Evolutionary conservation across 1,140 invertebrate species (phyloP), one percentile per base, ranked within the genome.

Genomic region (Coenobita brevimanus): DNA sequence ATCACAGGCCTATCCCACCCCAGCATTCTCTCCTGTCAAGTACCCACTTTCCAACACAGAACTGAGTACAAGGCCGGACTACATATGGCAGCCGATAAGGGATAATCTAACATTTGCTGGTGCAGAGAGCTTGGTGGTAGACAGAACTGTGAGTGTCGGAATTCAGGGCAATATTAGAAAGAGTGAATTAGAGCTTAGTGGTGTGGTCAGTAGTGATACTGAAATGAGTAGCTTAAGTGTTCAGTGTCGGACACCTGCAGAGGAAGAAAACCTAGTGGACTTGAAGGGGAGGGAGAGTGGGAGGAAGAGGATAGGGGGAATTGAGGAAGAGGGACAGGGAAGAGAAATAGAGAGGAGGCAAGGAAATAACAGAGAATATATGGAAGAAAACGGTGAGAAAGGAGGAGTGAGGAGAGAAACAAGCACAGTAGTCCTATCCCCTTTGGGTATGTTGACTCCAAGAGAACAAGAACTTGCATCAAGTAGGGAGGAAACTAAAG

Each of bases 1-100:
- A n/a, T 21, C 3, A 8, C 54, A 27, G 0, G 41, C n/a, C 36
- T 57, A 21, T 41, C 30, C 67, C 43, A 2, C 15, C 1, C 50
- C 69, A 21, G 79, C 79, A n/a, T 88, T 88, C 60, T 30, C 33
- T 21, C 86, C 79, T 2, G n/a, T 64, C 8, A 24, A 24, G 13
- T 88, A 88, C 27, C 86, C 79, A 4, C 36, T 87, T 17, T 50
- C 57, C 8, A 62, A 81, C 0, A 30, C 30, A 0, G 80, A 82
- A 8, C 75, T 88, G 21, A 33, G 4, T 1, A n/a, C 21, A 10
- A 75, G 86, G 38, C 50, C 67, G n/a, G 79, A 88, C 43, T 88
- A 75, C 46, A 54, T 81, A 17, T 88, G 86, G 86, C 46, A 88
- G 30, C 6, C 50, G 27, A 43, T 8, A 33, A 50, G 69, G 10